These are phyloP conservation scores for Chaitophorus viminalis DNA, from an alignment of 2,888 invertebrate genomes.

Conservation along the genomic window DNA sequence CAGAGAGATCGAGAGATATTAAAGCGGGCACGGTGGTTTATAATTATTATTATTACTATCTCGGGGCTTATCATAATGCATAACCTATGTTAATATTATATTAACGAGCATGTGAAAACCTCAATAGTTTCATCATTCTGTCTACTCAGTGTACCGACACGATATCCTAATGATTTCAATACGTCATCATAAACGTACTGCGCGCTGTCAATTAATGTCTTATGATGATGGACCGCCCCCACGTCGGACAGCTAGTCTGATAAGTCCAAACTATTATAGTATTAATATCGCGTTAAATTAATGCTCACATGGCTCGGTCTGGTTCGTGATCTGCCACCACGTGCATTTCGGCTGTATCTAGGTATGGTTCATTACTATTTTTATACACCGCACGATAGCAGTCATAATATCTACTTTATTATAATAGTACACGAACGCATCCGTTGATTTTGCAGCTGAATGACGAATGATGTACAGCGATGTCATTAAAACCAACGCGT, in stretches of 20 bases:
- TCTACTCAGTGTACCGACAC: too few relatives aligned
- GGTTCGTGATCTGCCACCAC: not conserved
- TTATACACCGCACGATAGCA: not conserved
- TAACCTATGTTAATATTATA: too few relatives aligned
- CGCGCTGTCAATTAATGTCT: too few relatives aligned
- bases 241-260: not conserved
- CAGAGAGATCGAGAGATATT: too few relatives aligned
- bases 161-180: too few relatives aligned
- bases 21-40: too few relatives aligned
- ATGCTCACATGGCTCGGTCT: too few relatives aligned
- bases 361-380: not conserved
- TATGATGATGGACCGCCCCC: not conserved
- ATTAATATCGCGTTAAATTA: not conserved
- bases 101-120: too few relatives aligned
- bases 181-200: too few relatives aligned
- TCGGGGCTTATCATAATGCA: too few relatives aligned
- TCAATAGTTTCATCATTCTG: too few relatives aligned
- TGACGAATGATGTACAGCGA: not conserved
- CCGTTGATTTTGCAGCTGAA: not conserved
- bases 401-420: not conserved
- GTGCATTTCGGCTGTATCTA: not conserved
- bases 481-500: not conserved
- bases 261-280: not conserved
- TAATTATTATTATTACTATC: too few relatives aligned
- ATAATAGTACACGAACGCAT: not conserved